Evolutionary conservation across 2,888 invertebrate species (phyloP), one percentile per base, ranked within the genome.

Genomic region (Eristalis pertinax): DNA sequence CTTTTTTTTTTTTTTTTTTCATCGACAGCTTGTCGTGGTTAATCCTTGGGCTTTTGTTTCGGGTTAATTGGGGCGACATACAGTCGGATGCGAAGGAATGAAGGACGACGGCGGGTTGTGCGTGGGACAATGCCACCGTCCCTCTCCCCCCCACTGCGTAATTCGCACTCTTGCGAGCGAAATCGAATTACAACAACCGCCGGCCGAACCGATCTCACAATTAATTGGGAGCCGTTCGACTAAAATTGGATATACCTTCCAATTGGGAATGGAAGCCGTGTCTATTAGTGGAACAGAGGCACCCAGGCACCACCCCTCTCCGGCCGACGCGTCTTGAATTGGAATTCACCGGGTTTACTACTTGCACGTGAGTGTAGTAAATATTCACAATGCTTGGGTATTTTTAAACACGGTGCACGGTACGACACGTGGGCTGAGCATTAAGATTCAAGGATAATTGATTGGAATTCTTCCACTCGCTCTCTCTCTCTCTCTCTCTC

Each of bases 51-150:
- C 64, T 50, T 81, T 86, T 86, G 72, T 77, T 74, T 73, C 22
- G 77, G 69, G 82, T 78, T 86, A 77, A 77, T 86, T 81, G 81
- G 67, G 60, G 58, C 70, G 56, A 64, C 74, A 69, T 65, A 68
- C 2, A 26, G 26, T 4, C 29, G 41, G 11, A 85, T 73, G 76
- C 50, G 63, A 68, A 8, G 13, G 38, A 1, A 13, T n/a, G n/a
- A n/a, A n/a, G n/a, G n/a, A n/a, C n/a, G n/a, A n/a, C n/a, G n/a
- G n/a, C n/a, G n/a, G n/a, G n/a, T 62, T 70, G 65, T 70, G 70
- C 64, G 74, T 72, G n/a, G n/a, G n/a, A 26, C 26, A 26, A 26
- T 4, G 64, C 24, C 13, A 22, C 10, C 10, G n/a, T n/a, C 11
- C 22, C 13, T n/a, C n/a, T n/a, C n/a, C n/a, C n/a, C n/a, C n/a